phyloP scores from a whole-genome alignment of 92 coral and sea anemone genomes.

The Isaurus tuberculatus region DNA sequence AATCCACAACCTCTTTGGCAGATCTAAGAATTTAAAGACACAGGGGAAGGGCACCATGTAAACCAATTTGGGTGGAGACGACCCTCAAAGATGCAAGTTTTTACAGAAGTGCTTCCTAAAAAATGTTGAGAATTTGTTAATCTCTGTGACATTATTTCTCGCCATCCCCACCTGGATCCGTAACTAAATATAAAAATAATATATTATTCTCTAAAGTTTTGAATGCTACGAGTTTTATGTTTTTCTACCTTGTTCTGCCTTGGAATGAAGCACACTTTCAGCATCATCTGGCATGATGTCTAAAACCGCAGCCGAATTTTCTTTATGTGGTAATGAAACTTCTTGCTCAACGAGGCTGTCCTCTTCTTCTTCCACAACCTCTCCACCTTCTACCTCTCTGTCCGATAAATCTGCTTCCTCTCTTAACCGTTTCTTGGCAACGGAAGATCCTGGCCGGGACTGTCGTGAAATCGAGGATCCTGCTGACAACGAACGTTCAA shows the following conservation, averaged over 20 bases:
- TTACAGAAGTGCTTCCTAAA: too few species aligned
- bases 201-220: too few species aligned
- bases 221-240: too few species aligned
- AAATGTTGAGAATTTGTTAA: too few species aligned
- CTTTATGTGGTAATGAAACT: constrained; percentile 16
- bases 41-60: too few species aligned
- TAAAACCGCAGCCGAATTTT: background rate
- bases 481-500: constrained; percentile 86
- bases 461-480: constrained; percentile 65
- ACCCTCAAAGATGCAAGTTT: too few species aligned
- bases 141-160: too few species aligned
- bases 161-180: too few species aligned
- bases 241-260: background rate
- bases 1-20: too few species aligned
- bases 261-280: background rate
- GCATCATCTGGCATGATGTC: background rate
- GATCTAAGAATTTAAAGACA: too few species aligned
- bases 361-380: constrained; percentile 16
- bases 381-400: constrained; percentile 38
- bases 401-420: constrained; percentile 46
- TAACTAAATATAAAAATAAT: too few species aligned
- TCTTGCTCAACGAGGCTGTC: constrained; percentile 16
- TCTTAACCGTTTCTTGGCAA: constrained; percentile 47
- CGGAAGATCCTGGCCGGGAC: constrained; percentile 75
- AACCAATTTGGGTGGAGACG: too few species aligned